Conservation (phyloP, 2,113 vertebrate species). For the Seriola aureovittata region DNA sequence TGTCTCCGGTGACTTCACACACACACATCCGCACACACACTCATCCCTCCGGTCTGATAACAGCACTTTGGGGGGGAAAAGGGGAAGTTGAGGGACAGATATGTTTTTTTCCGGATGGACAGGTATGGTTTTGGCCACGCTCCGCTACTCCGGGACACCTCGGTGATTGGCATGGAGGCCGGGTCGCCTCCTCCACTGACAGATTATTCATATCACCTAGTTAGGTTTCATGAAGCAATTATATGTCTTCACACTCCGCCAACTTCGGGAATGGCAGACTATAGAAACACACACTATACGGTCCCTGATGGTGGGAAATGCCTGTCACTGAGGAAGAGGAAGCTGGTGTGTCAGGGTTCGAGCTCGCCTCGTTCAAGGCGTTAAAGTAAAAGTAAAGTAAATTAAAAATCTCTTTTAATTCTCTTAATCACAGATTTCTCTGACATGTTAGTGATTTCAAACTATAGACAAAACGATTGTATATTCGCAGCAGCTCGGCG, state of each 20-base stretch:
- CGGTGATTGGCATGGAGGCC: slow-evolving; percentile 74
- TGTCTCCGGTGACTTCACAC: slow-evolving; percentile 53
- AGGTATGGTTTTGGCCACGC: slow-evolving; percentile 73
- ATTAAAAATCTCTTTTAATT: no score
- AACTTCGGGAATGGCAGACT: slow-evolving; percentile 77
- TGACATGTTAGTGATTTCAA: slow-evolving; percentile 4
- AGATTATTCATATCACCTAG: slow-evolving; percentile 85
- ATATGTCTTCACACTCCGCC: slow-evolving; percentile 80
- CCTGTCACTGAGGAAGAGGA: slow-evolving; percentile 58
- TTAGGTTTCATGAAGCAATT: slow-evolving; percentile 84
- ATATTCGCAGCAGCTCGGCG: background rate
- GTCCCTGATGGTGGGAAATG: slow-evolving; percentile 57
- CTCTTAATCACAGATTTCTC: no score
- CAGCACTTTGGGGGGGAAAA: slow-evolving; percentile 31
- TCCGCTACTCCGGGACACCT: slow-evolving; percentile 67
- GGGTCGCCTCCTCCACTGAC: slow-evolving; percentile 70
- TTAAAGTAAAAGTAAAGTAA: slow-evolving; percentile 13
- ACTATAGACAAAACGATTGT: background rate
- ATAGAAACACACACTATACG: slow-evolving; percentile 59
- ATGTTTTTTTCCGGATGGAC: slow-evolving; percentile 77
- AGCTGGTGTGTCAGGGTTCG: slow-evolving; percentile 14
- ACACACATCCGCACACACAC: slow-evolving; percentile 31
- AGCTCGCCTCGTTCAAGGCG: slow-evolving; percentile 14
- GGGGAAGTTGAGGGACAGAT: slow-evolving; percentile 73
- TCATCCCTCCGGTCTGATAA: slow-evolving; percentile 70